Base-by-base conservation (phyloP, 2,113 vertebrate species). In the Pollachius pollachius region DNA sequence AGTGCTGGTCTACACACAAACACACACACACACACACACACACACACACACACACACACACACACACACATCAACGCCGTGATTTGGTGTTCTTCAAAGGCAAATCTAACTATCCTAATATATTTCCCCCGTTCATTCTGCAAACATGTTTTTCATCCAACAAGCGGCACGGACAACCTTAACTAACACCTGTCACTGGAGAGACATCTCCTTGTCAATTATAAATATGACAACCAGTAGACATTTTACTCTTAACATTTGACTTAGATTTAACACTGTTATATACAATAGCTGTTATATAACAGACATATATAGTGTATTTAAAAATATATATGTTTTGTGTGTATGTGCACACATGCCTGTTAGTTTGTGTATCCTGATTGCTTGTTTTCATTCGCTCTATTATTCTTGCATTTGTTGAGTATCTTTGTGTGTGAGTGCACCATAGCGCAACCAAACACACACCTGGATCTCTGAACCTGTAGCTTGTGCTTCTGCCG, bases 401-500 rank as follows among this genome's bases (percentile, higher is more conserved):
- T 60, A 9, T 18, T 60, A 4, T 13, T 48, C 6, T 48, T 48
- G 41, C 41, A 48, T 48, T 48, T 48, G 12, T 48, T 48, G 16
- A 17, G 18, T 62, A 25, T 13, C 19, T 18, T 25, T 5, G 19
- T 62, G 23, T 9, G 19, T 62, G 19, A 48, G 11, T 48, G 41
- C 11, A 48, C 41, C 41, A 9, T 48, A 48, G 9, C 41, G 1
- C 41, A 48, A 48, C 41, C 41, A 48, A 7, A 48, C 41, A 48
- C 41, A 48, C 41, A 48, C 41, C 8, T 48, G 6, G 8, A 63
- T 82, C 72, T 64, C 64, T 86, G 75, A 83, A 83, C 76, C 74
- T 70, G 16, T 72, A 81, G 84, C 81, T 75, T 90, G 76, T 78
- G 80, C 83, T 89, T 77, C 78, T 89, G 75, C 69, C 78, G 86